Percentiles rank a stretch among this genome's conserved stretches.
phyloP scores from a whole-genome alignment of 2,888 invertebrate genomes.

The Trypoxylon attenuatum region DNA sequence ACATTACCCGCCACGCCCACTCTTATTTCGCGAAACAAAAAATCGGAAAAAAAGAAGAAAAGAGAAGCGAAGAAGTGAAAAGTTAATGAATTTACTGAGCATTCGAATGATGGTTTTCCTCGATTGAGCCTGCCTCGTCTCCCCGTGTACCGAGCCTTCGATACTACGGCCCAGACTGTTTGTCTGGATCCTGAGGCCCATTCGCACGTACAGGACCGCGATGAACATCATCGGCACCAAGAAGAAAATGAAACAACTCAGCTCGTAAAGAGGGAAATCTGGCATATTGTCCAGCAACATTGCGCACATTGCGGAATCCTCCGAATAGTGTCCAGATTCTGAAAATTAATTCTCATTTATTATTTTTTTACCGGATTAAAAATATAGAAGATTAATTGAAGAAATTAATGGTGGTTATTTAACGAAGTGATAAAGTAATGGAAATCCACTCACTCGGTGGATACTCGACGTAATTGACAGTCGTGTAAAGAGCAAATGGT shows the following conservation, averaged over 20 bases:
- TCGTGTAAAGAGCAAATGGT: constrained; percentile 85
- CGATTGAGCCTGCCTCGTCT: constrained; percentile 82
- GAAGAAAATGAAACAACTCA: constrained; percentile 89
- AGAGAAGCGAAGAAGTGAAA: background rate
- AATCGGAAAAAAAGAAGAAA: no score
- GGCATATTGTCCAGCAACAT: constrained; percentile 77
- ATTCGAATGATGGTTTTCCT: constrained; percentile 86
- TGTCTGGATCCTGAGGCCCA: constrained; percentile 81
- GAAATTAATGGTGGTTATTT: no score
- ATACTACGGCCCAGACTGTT: constrained; percentile 69
- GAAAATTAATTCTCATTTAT: constrained; percentile 40
- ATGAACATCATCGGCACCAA: constrained; percentile 83
- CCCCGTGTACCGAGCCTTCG: constrained; percentile 84
- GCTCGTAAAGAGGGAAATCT: constrained; percentile 83
- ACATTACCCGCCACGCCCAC: no score
- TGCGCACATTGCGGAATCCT: constrained; percentile 87
- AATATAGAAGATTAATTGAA: no score
- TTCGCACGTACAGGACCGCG: constrained; percentile 85
- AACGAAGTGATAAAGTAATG: background rate
- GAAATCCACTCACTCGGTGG: constrained; percentile 77
- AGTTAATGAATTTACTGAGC: constrained; percentile 87
- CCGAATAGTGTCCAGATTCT: constrained; percentile 75
- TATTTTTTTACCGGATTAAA: no score
- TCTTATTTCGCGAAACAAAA: no score
- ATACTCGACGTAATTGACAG: constrained; percentile 83